These are phyloP conservation scores for Cranoglanis bouderius DNA, from an alignment of 2,113 vertebrate species.

Conservation along the genomic window DNA sequence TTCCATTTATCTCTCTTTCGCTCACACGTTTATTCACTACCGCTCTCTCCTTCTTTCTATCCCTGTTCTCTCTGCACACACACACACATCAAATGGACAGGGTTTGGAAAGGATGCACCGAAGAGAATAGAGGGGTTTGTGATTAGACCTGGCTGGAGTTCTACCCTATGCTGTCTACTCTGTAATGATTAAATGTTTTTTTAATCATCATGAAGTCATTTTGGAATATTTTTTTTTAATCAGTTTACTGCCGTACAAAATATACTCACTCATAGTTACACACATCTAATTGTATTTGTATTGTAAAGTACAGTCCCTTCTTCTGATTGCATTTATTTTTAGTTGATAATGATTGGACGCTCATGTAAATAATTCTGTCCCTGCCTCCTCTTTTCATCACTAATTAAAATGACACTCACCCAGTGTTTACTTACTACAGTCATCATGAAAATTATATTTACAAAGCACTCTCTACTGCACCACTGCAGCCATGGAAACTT, in stretches of 20 bases:
- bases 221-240: neutral
- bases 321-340: neutral
- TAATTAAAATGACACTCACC: neutral
- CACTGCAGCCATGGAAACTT: neutral
- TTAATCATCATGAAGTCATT: neutral
- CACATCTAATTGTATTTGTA: neutral
- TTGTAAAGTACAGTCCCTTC: neutral
- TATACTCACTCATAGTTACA: neutral
- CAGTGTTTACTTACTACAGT: neutral
- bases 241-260: neutral
- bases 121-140: slow-evolving; percentile 48
- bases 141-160: slow-evolving; percentile 37
- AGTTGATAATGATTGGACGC: neutral
- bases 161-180: slow-evolving; percentile 16
- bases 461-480: neutral
- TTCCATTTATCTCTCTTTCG: slow-evolving; percentile 8
- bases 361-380: neutral
- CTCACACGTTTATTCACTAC: neutral
- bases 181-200: neutral
- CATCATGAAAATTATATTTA: neutral
- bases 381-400: neutral
- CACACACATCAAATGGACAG: slow-evolving; percentile 45
- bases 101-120: slow-evolving; percentile 35
- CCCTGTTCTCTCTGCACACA: neutral
- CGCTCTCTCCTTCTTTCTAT: neutral